Evolutionary conservation across 2,888 invertebrate genomes (phyloP).

Genomic region (Bimastos eiseni): DNA sequence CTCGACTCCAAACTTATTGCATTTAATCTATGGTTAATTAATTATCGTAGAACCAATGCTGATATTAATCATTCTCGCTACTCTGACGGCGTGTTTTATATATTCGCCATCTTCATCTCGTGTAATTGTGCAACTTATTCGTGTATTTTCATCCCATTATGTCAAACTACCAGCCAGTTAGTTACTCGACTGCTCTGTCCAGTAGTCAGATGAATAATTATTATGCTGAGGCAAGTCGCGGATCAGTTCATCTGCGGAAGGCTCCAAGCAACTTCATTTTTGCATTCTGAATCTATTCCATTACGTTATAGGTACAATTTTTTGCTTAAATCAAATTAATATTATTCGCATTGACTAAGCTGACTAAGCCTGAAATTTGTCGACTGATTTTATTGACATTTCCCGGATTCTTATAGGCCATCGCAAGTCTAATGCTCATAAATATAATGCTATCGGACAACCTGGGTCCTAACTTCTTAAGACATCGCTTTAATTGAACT

Average conservation of each 20-base stretch:
- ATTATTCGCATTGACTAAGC: background rate
- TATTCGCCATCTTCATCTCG: no score
- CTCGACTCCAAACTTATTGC: background rate
- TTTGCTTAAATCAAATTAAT: background rate
- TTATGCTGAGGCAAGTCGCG: background rate
- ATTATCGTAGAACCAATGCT: background rate
- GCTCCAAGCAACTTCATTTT: background rate
- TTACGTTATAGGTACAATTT: no score
- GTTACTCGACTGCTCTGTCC: no score
- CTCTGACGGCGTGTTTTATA: no score
- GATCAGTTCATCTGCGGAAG: background rate
- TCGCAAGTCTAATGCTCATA: background rate
- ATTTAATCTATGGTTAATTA: background rate
- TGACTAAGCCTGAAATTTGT: no score
- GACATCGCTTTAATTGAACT: background rate
- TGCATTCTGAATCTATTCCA: background rate
- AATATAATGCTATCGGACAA: background rate
- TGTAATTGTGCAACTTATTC: no score
- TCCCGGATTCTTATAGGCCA: background rate
- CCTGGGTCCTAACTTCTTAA: background rate
- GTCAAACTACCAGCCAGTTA: no score
- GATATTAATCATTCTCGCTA: no score
- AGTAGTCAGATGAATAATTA: no score
- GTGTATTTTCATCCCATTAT: no score
- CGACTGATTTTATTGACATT: background rate